Evolutionary conservation across 2,888 invertebrate genomes (phyloP).

Genomic region (Melanargia galathea): DNA sequence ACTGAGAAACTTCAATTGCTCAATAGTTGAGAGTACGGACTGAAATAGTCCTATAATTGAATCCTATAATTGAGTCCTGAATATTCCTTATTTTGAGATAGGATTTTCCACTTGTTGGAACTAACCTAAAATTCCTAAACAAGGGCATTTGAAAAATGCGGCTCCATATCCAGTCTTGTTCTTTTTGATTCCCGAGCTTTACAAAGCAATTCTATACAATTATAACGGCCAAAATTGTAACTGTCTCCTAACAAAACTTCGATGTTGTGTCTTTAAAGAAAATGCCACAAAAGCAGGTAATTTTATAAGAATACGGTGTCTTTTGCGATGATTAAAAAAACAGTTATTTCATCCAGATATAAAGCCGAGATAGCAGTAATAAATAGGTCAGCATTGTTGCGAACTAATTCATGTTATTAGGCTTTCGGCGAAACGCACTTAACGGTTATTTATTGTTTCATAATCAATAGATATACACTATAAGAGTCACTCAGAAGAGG

Average conservation of each 20-base stretch:
- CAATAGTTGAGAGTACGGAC: not conserved
- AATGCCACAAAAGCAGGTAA: conserved; percentile 76
- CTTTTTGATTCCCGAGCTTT: conserved; percentile 53
- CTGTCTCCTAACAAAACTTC: conserved; percentile 75
- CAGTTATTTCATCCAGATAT: conserved; percentile 66
- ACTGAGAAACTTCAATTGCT: too few species aligned
- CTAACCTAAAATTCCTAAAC: not conserved
- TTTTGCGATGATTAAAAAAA: conserved; percentile 57
- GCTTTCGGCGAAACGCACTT: conserved; percentile 65
- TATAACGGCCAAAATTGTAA: conserved; percentile 82
- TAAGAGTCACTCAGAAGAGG: not conserved
- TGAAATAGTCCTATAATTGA: too few species aligned
- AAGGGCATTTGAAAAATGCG: conserved; percentile 15
- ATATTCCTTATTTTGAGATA: not conserved
- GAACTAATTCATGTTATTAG: conserved; percentile 65
- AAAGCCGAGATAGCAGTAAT: conserved; percentile 64
- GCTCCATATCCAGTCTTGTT: conserved; percentile 55
- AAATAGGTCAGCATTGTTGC: conserved; percentile 72
- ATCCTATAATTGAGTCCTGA: not conserved
- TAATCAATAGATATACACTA: conserved; percentile 58
- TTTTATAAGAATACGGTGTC: conserved; percentile 65
- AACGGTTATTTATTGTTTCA: conserved; percentile 71
- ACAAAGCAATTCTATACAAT: conserved; percentile 81
- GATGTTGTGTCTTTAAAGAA: conserved; percentile 61
- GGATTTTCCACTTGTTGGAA: not conserved